phyloP scores from a whole-genome alignment of 1,140 invertebrate genomes.

The Drosophila neocordata region DNA sequence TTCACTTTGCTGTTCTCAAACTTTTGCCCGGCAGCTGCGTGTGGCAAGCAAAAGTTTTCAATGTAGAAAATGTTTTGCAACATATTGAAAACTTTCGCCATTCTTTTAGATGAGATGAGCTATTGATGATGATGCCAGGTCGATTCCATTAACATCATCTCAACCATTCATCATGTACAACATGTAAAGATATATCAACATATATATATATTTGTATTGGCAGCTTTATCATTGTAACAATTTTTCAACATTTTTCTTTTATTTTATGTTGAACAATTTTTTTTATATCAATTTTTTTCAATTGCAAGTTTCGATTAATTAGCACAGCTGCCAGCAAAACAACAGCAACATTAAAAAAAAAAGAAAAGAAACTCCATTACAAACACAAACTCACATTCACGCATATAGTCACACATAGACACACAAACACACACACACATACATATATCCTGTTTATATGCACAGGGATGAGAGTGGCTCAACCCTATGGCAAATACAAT shows the following conservation, averaged over 20 bases:
- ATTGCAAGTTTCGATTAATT: constrained; percentile 64
- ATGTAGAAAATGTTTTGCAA: constrained; percentile 67
- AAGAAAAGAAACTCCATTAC: not conserved
- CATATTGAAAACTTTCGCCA: constrained; percentile 72
- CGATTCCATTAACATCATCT: not conserved
- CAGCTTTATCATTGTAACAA: not conserved
- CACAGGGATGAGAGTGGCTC: not conserved
- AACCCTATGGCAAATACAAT: not conserved
- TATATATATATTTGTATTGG: not conserved
- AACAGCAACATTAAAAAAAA: not conserved
- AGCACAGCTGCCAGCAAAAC: constrained; percentile 49
- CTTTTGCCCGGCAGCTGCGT: constrained; percentile 68
- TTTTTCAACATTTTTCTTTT: constrained; percentile 12
- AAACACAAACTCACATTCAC: not conserved
- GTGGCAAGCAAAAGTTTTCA: constrained; percentile 60
- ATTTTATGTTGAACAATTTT: constrained; percentile 12
- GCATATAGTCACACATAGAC: not conserved
- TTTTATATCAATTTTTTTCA: constrained; percentile 37
- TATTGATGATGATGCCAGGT: constrained; percentile 1
- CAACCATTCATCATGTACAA: not conserved
- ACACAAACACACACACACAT: not conserved
- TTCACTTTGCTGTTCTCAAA: constrained; percentile 20
- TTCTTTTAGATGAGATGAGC: constrained; percentile 38
- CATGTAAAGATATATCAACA: too few species aligned
- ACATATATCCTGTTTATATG: constrained; percentile 8